phyloP scores from a whole-genome alignment of 2,797 vertebrate genomes.

The Falco columbarius region DNA sequence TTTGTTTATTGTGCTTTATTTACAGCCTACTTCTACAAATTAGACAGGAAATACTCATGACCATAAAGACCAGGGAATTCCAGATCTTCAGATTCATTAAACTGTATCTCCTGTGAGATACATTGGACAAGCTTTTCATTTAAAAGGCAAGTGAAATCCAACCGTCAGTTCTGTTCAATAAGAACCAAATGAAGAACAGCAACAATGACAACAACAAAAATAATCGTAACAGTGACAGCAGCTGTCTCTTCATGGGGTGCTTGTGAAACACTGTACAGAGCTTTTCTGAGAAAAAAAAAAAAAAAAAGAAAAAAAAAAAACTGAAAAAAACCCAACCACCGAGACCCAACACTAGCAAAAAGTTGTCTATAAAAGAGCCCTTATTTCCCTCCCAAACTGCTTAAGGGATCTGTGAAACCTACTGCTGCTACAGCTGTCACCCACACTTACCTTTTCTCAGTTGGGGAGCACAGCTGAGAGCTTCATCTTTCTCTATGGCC shows the following conservation, averaged over 20 bases:
- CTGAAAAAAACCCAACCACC: accelerated
- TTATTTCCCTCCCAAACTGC: not conserved
- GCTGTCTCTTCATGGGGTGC: not conserved
- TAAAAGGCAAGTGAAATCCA: constrained; percentile 2
- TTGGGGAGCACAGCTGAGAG: not conserved
- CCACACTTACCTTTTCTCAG: not conserved
- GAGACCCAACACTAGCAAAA: not conserved
- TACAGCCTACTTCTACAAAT: not conserved
- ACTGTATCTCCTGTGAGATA: not conserved
- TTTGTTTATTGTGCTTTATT: not conserved
- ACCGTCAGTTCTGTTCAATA: not conserved
- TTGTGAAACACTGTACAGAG: not conserved
- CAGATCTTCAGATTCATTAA: constrained; percentile 3
- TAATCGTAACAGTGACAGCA: not conserved
- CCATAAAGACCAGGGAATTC: not conserved
- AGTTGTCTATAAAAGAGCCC: not conserved
- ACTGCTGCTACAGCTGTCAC: not conserved
- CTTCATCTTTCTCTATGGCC: not conserved
- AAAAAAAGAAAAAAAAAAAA: not conserved
- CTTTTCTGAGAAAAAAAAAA: not conserved
- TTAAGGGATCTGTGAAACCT: not conserved
- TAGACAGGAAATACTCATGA: not conserved
- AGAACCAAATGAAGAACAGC: not conserved
- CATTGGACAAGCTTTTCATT: not conserved
- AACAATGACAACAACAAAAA: not conserved